phyloP scores from a whole-genome alignment of 2,888 invertebrate genomes.

The Amiota communis region DNA sequence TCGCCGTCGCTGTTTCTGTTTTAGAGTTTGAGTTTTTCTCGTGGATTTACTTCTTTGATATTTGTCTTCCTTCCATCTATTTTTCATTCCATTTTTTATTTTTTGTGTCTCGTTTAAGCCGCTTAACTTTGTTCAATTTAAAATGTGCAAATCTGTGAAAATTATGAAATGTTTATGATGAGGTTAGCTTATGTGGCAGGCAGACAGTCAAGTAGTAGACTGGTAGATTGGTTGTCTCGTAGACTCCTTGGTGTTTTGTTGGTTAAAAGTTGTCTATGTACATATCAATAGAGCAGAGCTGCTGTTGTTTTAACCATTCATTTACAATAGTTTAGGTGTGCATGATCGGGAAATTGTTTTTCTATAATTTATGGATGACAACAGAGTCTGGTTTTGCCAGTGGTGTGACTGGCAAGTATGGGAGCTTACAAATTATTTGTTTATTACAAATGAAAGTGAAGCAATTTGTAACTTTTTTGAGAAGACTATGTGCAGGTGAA shows the following conservation, averaged over 20 bases:
- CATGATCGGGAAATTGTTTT: too few relatives aligned
- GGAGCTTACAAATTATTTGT: neutral
- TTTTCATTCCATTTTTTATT: neutral
- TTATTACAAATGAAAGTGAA: neutral
- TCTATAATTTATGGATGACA: too few relatives aligned
- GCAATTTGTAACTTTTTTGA: neutral
- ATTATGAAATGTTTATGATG: conserved; percentile 21
- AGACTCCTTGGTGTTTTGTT: too few relatives aligned
- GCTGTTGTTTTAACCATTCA: too few relatives aligned
- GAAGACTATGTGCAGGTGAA: neutral
- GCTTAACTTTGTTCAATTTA: conserved; percentile 27
- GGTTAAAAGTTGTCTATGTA: too few relatives aligned
- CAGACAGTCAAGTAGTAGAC: neutral
- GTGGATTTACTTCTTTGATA: neutral
- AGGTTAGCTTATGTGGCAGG: neutral
- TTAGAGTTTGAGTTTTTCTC: too few relatives aligned
- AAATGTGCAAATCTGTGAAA: conserved; percentile 21
- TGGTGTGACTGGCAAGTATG: too few relatives aligned
- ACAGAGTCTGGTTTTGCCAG: too few relatives aligned
- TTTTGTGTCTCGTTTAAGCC: conserved; percentile 13
- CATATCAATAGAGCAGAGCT: too few relatives aligned
- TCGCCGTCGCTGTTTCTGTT: too few relatives aligned
- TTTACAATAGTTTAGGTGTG: too few relatives aligned
- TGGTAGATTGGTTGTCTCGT: too few relatives aligned
- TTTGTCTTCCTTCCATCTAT: conserved; percentile 4